phyloP scores from a whole-genome alignment of 1,140 invertebrate species.

The Camponotus pennsylvanicus region DNA sequence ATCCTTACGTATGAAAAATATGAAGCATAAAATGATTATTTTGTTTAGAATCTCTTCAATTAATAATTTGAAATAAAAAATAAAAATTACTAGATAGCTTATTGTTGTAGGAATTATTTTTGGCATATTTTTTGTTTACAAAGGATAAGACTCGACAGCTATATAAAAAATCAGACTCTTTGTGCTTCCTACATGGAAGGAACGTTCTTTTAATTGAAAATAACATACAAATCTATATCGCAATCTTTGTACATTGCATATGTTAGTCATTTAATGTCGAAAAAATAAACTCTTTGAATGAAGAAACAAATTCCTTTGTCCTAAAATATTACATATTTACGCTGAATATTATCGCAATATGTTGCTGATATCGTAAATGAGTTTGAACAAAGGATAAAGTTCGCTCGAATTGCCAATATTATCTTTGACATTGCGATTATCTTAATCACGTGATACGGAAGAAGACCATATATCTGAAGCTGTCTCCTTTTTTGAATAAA shows the following conservation, averaged over 20 bases:
- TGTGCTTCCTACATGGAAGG: too few relatives aligned
- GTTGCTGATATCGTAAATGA: not conserved
- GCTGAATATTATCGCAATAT: too few relatives aligned
- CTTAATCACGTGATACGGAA: not conserved
- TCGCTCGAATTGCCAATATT: not conserved
- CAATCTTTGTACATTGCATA: not conserved
- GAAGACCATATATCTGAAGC: not conserved
- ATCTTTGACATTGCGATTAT: not conserved
- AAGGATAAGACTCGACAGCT: too few relatives aligned
- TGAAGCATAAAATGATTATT: too few relatives aligned
- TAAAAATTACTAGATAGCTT: too few relatives aligned
- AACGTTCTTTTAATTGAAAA: too few relatives aligned
- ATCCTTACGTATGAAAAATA: not conserved
- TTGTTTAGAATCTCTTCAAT: too few relatives aligned
- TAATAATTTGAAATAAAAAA: too few relatives aligned
- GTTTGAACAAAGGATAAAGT: slow-evolving; percentile 4
- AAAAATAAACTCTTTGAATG: slow-evolving; percentile 16
- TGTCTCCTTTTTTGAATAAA: slow-evolving; percentile 17
- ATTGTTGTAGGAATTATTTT: too few relatives aligned
- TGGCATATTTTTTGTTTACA: too few relatives aligned
- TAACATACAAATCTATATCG: not conserved
- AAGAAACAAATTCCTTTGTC: slow-evolving; percentile 16
- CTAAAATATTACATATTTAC: not conserved
- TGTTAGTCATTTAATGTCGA: not conserved
- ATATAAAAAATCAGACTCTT: too few relatives aligned